These are phyloP conservation scores for Heliothis peltigera DNA, from an alignment of 2,888 invertebrate genomes.

Conservation along the genomic window DNA sequence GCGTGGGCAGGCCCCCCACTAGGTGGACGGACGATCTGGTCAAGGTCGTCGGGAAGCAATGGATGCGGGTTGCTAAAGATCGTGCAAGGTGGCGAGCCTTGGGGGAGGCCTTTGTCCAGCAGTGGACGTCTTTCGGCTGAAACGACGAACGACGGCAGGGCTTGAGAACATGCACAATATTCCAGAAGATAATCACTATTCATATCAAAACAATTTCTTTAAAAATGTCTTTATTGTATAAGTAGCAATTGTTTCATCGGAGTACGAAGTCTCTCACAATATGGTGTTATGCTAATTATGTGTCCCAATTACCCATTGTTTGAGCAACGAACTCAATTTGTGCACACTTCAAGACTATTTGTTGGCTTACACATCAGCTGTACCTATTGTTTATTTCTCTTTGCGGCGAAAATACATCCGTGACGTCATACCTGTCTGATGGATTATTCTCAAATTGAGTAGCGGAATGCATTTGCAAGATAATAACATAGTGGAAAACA, in stretches of 20 bases:
- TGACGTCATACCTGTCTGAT: conserved; percentile 32
- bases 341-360: conserved; percentile 4
- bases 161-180: neutral
- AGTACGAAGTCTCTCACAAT: neutral
- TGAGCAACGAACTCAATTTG: neutral
- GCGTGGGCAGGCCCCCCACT: too few species aligned
- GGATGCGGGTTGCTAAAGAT: too few species aligned
- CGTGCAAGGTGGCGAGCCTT: too few species aligned
- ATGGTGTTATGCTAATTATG: neutral
- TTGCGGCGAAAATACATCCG: conserved; percentile 21
- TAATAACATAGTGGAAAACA: conserved; percentile 26
- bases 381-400: conserved; percentile 38
- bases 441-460: conserved; percentile 13
- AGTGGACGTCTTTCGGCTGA: too few species aligned
- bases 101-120: too few species aligned
- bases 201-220: neutral
- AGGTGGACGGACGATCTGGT: too few species aligned
- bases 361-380: conserved; percentile 3
- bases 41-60: too few species aligned
- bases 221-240: neutral
- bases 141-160: too few species aligned
- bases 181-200: neutral
- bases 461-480: conserved; percentile 4
- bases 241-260: neutral
- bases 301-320: neutral